Conservation (phyloP, 2,113 vertebrate genomes). For the Zootoca vivipara region DNA sequence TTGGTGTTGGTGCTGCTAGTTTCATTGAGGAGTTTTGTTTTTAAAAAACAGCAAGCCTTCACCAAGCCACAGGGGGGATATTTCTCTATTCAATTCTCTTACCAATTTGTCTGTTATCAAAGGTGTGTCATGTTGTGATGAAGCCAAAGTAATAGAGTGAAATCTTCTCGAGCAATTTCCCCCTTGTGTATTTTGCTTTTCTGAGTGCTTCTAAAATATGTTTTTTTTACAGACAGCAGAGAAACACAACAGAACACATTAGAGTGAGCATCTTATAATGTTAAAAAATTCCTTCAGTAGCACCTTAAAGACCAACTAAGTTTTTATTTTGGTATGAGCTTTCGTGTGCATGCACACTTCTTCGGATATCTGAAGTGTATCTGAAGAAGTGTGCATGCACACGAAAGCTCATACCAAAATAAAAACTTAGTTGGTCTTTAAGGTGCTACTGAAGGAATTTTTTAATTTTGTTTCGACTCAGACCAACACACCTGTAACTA, state of each 20-base stretch:
- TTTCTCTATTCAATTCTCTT: slow-evolving; percentile 50
- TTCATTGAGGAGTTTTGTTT: slow-evolving; percentile 29
- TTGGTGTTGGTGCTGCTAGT: slow-evolving; percentile 41
- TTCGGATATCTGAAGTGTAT: too few species aligned
- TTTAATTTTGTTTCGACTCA: too few species aligned
- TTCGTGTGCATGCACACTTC: too few species aligned
- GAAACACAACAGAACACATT: neutral
- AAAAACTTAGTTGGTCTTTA: too few species aligned
- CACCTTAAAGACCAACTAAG: too few species aligned
- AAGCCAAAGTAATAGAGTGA: slow-evolving; percentile 38
- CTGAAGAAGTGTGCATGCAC: too few species aligned
- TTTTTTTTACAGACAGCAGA: neutral
- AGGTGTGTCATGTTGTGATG: slow-evolving; percentile 37
- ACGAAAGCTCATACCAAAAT: too few species aligned
- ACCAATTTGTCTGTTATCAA: slow-evolving; percentile 51
- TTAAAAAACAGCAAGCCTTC: slow-evolving; percentile 20
- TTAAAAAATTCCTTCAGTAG: too few species aligned
- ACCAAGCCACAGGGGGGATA: slow-evolving; percentile 35
- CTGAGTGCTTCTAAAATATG: neutral
- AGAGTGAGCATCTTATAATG: accelerated
- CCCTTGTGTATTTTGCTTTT: neutral
- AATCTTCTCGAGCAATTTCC: slow-evolving; percentile 1
- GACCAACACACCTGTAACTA: too few species aligned
- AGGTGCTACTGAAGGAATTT: too few species aligned
- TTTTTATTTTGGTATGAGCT: too few species aligned